These are phyloP conservation scores for Reinhardtius hippoglossoides DNA, from an alignment of 2,113 vertebrate genomes.

Conservation along the genomic window DNA sequence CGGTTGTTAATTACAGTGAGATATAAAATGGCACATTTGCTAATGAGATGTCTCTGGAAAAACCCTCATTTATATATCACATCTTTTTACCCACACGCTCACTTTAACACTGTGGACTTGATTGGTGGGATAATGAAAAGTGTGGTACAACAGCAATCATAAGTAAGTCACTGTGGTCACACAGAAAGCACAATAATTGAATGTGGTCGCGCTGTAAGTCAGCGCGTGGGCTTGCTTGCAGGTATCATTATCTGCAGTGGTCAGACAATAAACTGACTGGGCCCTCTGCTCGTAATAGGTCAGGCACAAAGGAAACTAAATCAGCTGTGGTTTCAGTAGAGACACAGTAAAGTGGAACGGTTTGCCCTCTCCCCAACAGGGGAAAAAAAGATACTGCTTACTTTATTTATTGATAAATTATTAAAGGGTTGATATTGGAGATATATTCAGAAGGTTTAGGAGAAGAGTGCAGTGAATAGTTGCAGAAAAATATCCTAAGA, in stretches of 20 bases:
- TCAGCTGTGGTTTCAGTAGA: not conserved
- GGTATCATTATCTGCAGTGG: slow-evolving; percentile 39
- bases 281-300: not conserved
- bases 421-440: no score
- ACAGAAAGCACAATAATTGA: slow-evolving; percentile 30
- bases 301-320: not conserved
- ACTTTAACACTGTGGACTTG: slow-evolving; percentile 20
- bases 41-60: slow-evolving; percentile 6
- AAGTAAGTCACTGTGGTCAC: slow-evolving; percentile 18
- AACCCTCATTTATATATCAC: not conserved
- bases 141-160: slow-evolving; percentile 29
- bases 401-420: not conserved
- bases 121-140: slow-evolving; percentile 36
- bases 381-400: not conserved
- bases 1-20: slow-evolving; percentile 3
- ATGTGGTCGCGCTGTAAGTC: slow-evolving; percentile 12
- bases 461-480: not conserved
- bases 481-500: not conserved
- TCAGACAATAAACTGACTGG: slow-evolving; percentile 26
- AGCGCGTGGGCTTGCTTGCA: slow-evolving; percentile 19
- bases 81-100: not conserved
- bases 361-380: not conserved
- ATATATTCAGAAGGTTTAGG: not conserved
- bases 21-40: not conserved
- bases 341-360: not conserved